Conservation (phyloP, 2,113 vertebrate species). For the Python bivittatus region DNA sequence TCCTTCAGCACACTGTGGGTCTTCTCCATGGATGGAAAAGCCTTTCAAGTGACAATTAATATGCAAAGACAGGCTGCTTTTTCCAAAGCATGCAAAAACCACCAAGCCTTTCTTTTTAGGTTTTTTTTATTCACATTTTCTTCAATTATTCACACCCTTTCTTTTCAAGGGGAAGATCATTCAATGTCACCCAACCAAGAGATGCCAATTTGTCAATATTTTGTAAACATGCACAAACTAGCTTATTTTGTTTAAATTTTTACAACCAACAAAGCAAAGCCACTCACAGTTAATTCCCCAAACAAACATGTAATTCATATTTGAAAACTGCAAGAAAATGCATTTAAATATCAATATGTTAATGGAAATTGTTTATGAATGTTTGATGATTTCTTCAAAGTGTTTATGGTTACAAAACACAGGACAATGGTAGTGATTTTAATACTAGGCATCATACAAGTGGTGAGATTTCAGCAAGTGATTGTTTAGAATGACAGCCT, state of each 20-base stretch:
- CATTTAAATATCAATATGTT: slow-evolving; percentile 19
- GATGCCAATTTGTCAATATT: slow-evolving; percentile 65
- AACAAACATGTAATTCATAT: not conserved
- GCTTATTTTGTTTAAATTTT: slow-evolving; percentile 26
- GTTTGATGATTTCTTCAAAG: not conserved
- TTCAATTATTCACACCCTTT: slow-evolving; percentile 68
- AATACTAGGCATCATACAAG: not conserved
- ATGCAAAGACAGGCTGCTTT: slow-evolving; percentile 75
- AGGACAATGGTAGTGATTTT: slow-evolving; percentile 13
- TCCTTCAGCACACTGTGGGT: slow-evolving; percentile 64
- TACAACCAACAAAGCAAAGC: not conserved
- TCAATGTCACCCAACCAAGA: slow-evolving; percentile 53
- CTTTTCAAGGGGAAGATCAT: slow-evolving; percentile 64
- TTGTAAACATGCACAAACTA: slow-evolving; percentile 67
- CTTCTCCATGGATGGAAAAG: slow-evolving; percentile 66
- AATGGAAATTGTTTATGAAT: not conserved
- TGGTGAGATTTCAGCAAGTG: not conserved
- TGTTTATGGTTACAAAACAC: not conserved
- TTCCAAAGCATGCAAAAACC: slow-evolving; percentile 66
- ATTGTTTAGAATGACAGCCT: not conserved
- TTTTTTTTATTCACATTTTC: slow-evolving; percentile 51
- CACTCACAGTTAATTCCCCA: not conserved
- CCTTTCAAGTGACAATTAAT: slow-evolving; percentile 79
- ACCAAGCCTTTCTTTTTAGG: slow-evolving; percentile 62
- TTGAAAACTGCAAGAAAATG: not conserved